phyloP scores from a whole-genome alignment of 1,140 invertebrate genomes.

The Drosophila punjabiensis region DNA sequence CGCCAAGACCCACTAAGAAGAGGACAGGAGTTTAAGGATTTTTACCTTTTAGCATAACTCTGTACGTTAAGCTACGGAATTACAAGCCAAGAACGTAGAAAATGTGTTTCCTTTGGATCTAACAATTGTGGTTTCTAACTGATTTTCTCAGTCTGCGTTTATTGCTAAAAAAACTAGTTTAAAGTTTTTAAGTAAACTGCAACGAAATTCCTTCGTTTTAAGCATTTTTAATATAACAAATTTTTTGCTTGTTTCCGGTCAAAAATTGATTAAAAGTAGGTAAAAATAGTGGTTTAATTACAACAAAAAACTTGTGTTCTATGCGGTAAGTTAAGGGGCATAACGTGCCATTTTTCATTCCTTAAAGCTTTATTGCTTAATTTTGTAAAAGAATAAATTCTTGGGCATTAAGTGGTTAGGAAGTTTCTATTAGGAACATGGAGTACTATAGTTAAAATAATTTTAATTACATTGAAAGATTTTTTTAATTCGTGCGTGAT shows the following conservation, averaged over 20 bases:
- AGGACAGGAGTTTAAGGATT: slow-evolving; percentile 66
- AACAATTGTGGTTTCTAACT: not conserved
- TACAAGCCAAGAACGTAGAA: slow-evolving; percentile 69
- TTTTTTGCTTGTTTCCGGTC: not conserved
- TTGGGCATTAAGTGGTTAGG: too few species aligned
- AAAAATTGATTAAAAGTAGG: not conserved
- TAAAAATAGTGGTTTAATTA: not conserved
- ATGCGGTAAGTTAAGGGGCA: too few species aligned
- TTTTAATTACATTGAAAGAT: too few species aligned
- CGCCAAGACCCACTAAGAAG: slow-evolving; percentile 88
- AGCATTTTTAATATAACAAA: not conserved
- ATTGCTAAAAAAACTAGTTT: not conserved
- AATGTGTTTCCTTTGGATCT: slow-evolving; percentile 47
- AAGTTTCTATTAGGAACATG: too few species aligned
- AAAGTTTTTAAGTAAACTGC: not conserved
- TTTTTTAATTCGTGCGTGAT: not conserved
- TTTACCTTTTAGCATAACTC: slow-evolving; percentile 82
- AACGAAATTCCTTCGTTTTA: not conserved
- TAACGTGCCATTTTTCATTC: too few species aligned
- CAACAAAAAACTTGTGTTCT: too few species aligned
- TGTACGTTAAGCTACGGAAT: slow-evolving; percentile 79
- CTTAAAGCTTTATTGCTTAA: too few species aligned
- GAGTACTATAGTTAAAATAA: too few species aligned
- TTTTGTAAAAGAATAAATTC: too few species aligned
- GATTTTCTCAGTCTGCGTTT: not conserved